Percentiles rank a stretch among this genome's conserved stretches.
These are phyloP conservation scores for Aythya baeri DNA, from an alignment of 2,113 vertebrate genomes.

Conservation along the genomic window DNA sequence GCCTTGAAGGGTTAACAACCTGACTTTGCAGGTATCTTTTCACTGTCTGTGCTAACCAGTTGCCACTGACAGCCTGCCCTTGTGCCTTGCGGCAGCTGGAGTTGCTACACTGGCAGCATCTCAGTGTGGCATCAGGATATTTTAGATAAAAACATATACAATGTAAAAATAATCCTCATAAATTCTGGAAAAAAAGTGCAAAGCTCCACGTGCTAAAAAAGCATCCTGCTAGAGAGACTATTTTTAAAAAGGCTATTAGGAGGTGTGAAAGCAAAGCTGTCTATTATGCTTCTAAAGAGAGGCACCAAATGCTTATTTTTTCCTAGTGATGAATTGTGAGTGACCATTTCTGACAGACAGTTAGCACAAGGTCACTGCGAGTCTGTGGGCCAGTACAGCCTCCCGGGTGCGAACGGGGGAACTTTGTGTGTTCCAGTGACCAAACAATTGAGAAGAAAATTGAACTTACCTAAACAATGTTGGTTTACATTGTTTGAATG, in stretches of 20 bases:
- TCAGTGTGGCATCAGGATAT: constrained; percentile 27
- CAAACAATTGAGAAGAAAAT: not conserved
- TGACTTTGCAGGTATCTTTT: not conserved
- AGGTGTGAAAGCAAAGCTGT: constrained; percentile 72
- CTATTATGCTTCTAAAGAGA: constrained; percentile 67
- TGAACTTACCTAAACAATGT: not conserved
- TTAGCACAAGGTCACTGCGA: constrained; percentile 47
- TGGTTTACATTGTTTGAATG: constrained; percentile 16
- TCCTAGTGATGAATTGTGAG: constrained; percentile 8
- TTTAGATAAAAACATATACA: not conserved
- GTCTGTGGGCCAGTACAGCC: not conserved
- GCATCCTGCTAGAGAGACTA: constrained; percentile 66
- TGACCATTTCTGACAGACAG: constrained; percentile 28
- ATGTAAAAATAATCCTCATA: constrained; percentile 50
- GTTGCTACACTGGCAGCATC: constrained; percentile 2
- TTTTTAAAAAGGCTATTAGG: constrained; percentile 77
- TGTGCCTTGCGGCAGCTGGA: constrained; percentile 37
- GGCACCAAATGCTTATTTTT: constrained; percentile 36
- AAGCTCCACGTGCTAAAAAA: constrained; percentile 21
- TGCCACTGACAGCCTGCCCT: constrained; percentile 2
- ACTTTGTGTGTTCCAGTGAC: not conserved
- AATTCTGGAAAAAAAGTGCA: constrained; percentile 57
- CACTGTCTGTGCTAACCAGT: not conserved
- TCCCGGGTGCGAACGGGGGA: not conserved
- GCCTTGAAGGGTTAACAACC: not conserved